Evolutionary conservation across 2,888 invertebrate species (phyloP), one percentile per base, ranked within the genome.

Genomic region (Acanthacorydalis orientalis): DNA sequence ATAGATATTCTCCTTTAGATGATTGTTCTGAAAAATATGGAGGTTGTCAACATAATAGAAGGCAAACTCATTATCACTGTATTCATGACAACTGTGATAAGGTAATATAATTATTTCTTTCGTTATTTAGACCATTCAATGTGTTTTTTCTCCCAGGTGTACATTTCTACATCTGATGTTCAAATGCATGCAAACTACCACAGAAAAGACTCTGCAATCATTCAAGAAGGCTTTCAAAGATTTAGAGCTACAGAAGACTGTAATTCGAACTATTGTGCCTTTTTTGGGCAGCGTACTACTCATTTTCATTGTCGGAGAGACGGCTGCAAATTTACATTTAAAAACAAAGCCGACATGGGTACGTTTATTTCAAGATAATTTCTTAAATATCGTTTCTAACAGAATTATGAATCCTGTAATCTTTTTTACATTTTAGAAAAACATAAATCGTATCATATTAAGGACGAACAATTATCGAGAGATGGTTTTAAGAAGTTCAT

Each of bases 271-370:
- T 80, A 86, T 60, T 97, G 97, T 64, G 78, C 87, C 35, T 97
- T 95, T 65, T 85, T 83, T 60, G 90, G 91, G 1, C 95, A 93
- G 65, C 73, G 92, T 56, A 97, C 95, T 47, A 97, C 97, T 7
- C 97, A 97, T 64, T 97, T 97, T 68, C 97, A 97, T 63, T 97
- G 97, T 67, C 73, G 92, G 52, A 72, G 96, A 57, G 73, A 83
- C 47, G 86, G 85, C 10, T 97, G 97, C 67, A 83, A 84, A 55
- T 95, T 85, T 61, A 96, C 95, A 0, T 97, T 97, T 69, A 97
- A 97, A 70, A 96, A 97, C 65, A 97, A 97, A 66, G 93, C 95
- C 57, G 97, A 97, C 69, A 97, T 97, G 95, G 96, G 95, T 96
- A 72, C 75, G 80, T 64, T 51, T 40, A n/a, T 40, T 49, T 37